Percentiles rank a stretch among this genome's conserved stretches.
phyloP scores from a whole-genome alignment of 2,113 vertebrate genomes.

The Eulacestoma nigropectus region DNA sequence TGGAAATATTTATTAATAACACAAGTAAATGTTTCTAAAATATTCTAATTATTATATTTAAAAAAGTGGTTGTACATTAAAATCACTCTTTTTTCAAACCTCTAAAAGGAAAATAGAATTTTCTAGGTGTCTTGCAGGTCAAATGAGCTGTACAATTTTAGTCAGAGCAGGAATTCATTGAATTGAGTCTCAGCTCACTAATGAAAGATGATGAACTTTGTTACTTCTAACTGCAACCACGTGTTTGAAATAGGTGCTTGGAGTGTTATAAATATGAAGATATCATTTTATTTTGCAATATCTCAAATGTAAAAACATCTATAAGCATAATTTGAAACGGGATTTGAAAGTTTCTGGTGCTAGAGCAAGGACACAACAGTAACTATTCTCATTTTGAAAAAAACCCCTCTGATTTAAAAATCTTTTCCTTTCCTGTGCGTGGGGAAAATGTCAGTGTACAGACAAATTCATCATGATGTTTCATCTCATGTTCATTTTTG shows the following conservation, averaged over 20 bases:
- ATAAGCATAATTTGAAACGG: neutral
- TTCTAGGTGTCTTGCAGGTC: neutral
- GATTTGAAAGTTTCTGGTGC: neutral
- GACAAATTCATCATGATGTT: neutral
- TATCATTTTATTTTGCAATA: neutral
- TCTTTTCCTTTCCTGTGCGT: neutral
- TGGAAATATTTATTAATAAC: neutral
- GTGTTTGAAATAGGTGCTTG: neutral
- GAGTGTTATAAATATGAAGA: neutral
- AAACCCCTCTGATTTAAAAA: neutral
- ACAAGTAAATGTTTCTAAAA: neutral
- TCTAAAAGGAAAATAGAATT: neutral
- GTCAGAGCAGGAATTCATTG: neutral
- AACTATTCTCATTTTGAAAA: neutral
- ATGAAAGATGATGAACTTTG: neutral
- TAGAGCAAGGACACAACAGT: neutral
- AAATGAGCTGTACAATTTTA: slow-evolving; percentile 9
- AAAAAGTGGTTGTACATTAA: neutral
- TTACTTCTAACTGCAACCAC: slow-evolving; percentile 22
- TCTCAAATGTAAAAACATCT: neutral
- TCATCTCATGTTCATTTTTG: neutral
- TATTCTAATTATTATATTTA: neutral
- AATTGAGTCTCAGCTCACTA: slow-evolving; percentile 2
- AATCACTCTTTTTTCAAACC: neutral
- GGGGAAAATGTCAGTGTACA: neutral